Percentiles rank a stretch among this genome's conserved stretches.
These are phyloP conservation scores for Mizuhopecten yessoensis DNA, from an alignment of 1,140 invertebrate species.

Conservation along the genomic window DNA sequence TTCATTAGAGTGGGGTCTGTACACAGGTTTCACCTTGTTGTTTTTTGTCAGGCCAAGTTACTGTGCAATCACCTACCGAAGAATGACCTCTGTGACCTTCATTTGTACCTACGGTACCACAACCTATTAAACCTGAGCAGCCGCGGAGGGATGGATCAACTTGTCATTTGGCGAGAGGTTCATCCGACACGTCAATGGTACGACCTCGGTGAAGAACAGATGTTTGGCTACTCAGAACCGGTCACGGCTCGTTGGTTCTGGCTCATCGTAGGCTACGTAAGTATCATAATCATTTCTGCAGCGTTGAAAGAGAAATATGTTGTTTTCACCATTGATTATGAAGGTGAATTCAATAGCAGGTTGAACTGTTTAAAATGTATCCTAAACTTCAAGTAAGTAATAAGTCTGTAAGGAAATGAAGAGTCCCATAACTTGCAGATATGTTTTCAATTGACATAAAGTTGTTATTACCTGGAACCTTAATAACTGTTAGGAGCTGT, in stretches of 20 bases:
- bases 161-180: constrained; percentile 81
- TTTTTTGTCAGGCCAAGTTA: constrained; percentile 75
- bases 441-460: too few relatives aligned
- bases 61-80: constrained; percentile 80
- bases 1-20: too few relatives aligned
- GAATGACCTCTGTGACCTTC: constrained; percentile 77
- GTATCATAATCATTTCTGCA: constrained; percentile 51
- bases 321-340: constrained; percentile 16
- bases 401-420: too few relatives aligned
- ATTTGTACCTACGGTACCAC: constrained; percentile 76
- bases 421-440: too few relatives aligned
- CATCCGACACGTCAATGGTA: constrained; percentile 73
- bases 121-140: constrained; percentile 75
- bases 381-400: too few relatives aligned
- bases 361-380: too few relatives aligned
- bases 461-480: too few relatives aligned
- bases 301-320: too few relatives aligned
- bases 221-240: constrained; percentile 77
- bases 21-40: not conserved
- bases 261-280: constrained; percentile 81
- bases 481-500: too few relatives aligned
- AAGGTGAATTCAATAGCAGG: too few relatives aligned
- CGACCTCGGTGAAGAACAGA: constrained; percentile 58
- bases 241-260: constrained; percentile 75
- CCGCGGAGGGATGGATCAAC: constrained; percentile 72